Evolutionary conservation across 1,140 invertebrate species (phyloP).

Genomic region (Oscheius sp.): DNA sequence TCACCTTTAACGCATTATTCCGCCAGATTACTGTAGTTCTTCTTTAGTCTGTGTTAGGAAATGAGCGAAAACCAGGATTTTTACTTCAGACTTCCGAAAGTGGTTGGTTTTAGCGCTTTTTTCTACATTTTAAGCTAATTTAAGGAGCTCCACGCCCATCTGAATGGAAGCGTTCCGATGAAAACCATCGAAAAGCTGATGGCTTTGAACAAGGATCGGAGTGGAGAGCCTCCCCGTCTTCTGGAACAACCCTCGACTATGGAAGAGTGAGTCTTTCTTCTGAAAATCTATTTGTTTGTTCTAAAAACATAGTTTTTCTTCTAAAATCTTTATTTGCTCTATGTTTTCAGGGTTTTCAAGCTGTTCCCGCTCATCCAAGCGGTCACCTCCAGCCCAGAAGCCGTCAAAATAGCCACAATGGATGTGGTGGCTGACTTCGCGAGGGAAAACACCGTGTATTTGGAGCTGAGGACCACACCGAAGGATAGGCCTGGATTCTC

Average conservation of each 20-base stretch:
- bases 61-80: too few species aligned
- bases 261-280: too few species aligned
- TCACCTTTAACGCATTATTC: too few species aligned
- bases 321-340: too few species aligned
- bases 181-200: constrained; percentile 8
- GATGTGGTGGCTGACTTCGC: constrained; percentile 11
- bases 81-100: too few species aligned
- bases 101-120: too few species aligned
- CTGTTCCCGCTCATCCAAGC: constrained; percentile 11
- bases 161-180: constrained; percentile 23
- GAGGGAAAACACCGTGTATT: constrained; percentile 19
- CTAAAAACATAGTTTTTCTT: too few species aligned
- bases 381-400: background rate
- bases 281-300: background rate
- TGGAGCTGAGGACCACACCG: constrained; percentile 30
- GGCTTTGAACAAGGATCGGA: background rate
- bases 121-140: too few species aligned
- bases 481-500: constrained; percentile 13
- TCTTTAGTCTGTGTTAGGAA: too few species aligned
- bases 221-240: background rate
- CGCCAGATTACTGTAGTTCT: too few species aligned
- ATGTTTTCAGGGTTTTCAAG: constrained; percentile 22
- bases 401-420: constrained; percentile 12
- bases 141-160: too few species aligned
- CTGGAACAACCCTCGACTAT: too few species aligned